Base-by-base conservation (phyloP, 2,888 invertebrate genomes). In the Hypolimnas misippus region DNA sequence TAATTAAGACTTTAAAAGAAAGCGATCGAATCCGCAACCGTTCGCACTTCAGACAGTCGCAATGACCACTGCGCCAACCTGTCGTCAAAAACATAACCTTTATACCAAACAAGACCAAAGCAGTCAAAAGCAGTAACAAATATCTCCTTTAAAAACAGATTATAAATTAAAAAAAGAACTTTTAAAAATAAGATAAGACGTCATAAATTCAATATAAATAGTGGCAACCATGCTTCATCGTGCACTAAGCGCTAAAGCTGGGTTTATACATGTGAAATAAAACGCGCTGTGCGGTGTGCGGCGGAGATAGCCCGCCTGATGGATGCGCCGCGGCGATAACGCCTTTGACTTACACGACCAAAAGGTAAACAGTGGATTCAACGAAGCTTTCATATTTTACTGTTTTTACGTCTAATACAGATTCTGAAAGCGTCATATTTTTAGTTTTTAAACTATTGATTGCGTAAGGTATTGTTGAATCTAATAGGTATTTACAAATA, bases 301-400 rank as follows among this genome's bases (percentile, higher is more conserved):
- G 81, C 72, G 76, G 70, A 66, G 67, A 38, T 68, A 73, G 66
- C 61, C n/a, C 46, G 50, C 58, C 60, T 72, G 71, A 72, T 72
- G 70, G 71, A 72, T 72, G 71, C 68, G 59, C 63, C 57, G 59
- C 49, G 62, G 60, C 62, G 70, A 71, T 69, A 68, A 69, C 67
- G 58, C 68, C 69, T 69, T 70, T 68, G 67, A 72, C 71, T 64
- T 66, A 70, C 71, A 62, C 60, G 38, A 56, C 59, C 60, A 65
- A 63, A 67, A 65, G 60, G 62, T 62, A 65, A 62, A 57, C 63
- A 62, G 17, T 57, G 29, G 19, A 52, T 25, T 46, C 57, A 56
- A 62, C 57, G 57, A 57, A 35, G 31, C 21, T 57, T 35, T 57
- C 46, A 57, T 29, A 62, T 57, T 57, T 62, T 57, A 29, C 25